Evolutionary conservation across 1,140 invertebrate genomes (phyloP).

Genomic region (Pseudomyrmex dendroicus): DNA sequence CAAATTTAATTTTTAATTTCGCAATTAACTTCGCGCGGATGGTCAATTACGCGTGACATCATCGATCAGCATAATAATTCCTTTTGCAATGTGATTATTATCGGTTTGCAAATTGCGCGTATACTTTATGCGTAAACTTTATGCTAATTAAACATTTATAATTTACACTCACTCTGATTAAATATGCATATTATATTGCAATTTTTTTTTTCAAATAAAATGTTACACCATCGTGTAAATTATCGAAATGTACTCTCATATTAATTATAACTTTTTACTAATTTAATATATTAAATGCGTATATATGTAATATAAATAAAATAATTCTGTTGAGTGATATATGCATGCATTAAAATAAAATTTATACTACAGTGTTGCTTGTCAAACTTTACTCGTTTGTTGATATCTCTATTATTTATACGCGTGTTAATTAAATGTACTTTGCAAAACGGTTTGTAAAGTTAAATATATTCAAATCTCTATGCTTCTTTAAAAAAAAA

Average conservation of each 20-base stretch:
- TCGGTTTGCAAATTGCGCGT: background rate
- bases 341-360: background rate
- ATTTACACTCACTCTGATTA: constrained; percentile 7
- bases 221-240: background rate
- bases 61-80: background rate
- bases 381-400: background rate
- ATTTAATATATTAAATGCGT: background rate
- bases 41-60: constrained; percentile 1
- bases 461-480: no score
- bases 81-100: background rate
- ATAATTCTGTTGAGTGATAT: background rate
- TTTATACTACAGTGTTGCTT: background rate
- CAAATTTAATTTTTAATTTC: constrained; percentile 34
- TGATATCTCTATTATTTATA: background rate
- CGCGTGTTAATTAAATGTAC: background rate
- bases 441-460: no score
- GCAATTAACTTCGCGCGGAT: constrained; percentile 1
- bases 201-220: background rate
- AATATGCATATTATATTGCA: background rate
- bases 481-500: no score
- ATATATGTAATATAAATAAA: background rate
- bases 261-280: background rate
- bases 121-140: background rate
- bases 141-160: background rate
- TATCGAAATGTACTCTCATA: background rate